phyloP scores from a whole-genome alignment of 2,888 invertebrate species.

The Apotomis betuletana region DNA sequence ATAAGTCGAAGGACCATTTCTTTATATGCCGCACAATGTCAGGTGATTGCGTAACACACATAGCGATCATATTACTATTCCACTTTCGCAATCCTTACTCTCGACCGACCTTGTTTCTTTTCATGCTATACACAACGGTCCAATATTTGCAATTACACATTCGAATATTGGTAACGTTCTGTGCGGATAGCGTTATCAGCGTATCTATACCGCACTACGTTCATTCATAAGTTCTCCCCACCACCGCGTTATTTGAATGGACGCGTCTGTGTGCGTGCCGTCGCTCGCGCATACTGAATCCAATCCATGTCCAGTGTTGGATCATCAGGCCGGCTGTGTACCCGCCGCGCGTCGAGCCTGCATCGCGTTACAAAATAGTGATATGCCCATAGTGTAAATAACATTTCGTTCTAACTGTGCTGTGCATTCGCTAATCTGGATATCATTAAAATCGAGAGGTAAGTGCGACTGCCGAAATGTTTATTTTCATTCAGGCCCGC shows the following conservation, averaged over 20 bases:
- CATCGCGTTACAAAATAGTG: constrained; percentile 62
- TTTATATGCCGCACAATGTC: neutral
- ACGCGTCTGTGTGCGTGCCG: constrained; percentile 66
- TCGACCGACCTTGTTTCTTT: constrained; percentile 49
- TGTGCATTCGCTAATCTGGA: constrained; percentile 79
- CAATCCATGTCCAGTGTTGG: constrained; percentile 61
- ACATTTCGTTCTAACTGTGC: constrained; percentile 64
- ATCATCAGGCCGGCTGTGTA: constrained; percentile 62
- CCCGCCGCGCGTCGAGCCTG: constrained; percentile 53
- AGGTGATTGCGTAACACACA: constrained; percentile 18
- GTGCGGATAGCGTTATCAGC: constrained; percentile 68
- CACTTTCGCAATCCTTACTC: constrained; percentile 44
- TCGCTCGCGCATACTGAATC: constrained; percentile 67
- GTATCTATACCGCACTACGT: constrained; percentile 79
- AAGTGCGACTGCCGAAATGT: constrained; percentile 62
- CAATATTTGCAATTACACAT: constrained; percentile 22
- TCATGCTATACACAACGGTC: constrained; percentile 52
- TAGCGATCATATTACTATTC: constrained; percentile 30
- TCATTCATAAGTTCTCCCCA: constrained; percentile 81
- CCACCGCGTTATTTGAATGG: constrained; percentile 71
- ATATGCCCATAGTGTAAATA: constrained; percentile 69
- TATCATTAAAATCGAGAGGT: constrained; percentile 79
- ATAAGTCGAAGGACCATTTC: constrained; percentile 1
- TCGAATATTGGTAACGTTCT: constrained; percentile 38
- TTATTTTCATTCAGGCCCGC: constrained; percentile 80